These are phyloP conservation scores for Lagorchestes hirsutus DNA, from an alignment of 2,797 vertebrate genomes.

Conservation along the genomic window DNA sequence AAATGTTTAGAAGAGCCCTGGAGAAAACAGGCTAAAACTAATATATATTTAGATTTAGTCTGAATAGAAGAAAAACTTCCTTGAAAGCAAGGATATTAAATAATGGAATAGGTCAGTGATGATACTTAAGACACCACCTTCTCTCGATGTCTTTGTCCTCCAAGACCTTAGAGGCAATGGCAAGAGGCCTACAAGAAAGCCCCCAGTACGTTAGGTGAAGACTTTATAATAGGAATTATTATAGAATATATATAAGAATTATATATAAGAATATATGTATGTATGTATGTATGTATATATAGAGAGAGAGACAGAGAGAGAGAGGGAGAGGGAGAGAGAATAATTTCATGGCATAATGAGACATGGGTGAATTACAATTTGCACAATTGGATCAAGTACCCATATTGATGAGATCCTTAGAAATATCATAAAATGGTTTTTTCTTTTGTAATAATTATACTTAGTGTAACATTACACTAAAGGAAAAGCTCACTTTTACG, in stretches of 20 bases:
- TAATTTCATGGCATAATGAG: neutral
- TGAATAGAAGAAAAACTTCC: conserved; percentile 36
- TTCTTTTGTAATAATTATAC: neutral
- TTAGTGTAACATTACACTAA: neutral
- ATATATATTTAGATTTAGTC: neutral
- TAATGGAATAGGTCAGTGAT: neutral
- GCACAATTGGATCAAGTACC: neutral
- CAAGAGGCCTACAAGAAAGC: neutral
- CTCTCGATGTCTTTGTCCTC: neutral
- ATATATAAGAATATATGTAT: no score
- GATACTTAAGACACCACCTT: neutral
- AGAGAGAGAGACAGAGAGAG: no score
- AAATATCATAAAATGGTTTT: neutral
- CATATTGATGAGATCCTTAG: neutral
- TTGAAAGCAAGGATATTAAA: conserved; percentile 9
- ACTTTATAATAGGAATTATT: neutral
- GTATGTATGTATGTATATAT: no score
- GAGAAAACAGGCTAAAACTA: conserved; percentile 8
- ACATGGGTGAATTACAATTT: neutral
- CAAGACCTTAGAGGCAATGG: neutral
- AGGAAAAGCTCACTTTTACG: neutral
- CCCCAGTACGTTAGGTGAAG: neutral
- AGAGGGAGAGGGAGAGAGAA: no score
- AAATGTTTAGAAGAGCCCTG: conserved; percentile 15
- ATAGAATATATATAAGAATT: no score